Base-by-base conservation (phyloP, 2,888 invertebrate genomes). In the Meta bourneti region DNA sequence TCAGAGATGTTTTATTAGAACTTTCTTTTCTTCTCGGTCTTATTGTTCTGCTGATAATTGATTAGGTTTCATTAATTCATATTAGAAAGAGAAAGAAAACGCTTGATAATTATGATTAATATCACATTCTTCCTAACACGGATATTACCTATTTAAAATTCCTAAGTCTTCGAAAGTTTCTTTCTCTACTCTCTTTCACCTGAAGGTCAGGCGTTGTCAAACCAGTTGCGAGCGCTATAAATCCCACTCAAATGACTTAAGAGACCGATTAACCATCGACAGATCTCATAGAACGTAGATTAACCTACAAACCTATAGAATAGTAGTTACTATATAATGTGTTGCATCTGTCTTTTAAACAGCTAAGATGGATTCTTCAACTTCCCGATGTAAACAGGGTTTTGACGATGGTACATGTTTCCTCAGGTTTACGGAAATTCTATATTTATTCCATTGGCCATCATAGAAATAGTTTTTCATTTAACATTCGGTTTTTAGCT, bases 141-240 rank as follows among this genome's bases (percentile, higher is more conserved):
- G 84, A 84, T 84, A 75, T 84, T 84, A 84, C 48, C 13, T 61
- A 71, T 54, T 84, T 75, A 75, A 84, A 75, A 84, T 84, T 84
- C 84, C 75, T n/a, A 11, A 34, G 20, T 20, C 51, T 72, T 52
- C 74, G 54, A 84, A 84, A 48, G 52, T 61, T 74, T 52, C 52
- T 61, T 34, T 34, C 34, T 34, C 34, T 34, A 34, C 34, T 34
- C 34, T 52, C 72, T 85, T 85, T 49, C 34, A 16, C 11, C 70
- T 78, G 69, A 85, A 85, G 85, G 85, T 69, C 85, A 85, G 34
- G 34, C 34, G 84, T 75, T 34, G 74, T 84, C 84, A 85, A 78
- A 77, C 77, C 85, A 51, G 77, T 85, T 85, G 61, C 13, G 78
- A 70, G 9, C 49, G 85, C 75, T 85, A 78, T 85, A 75, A 84